phyloP scores from a whole-genome alignment of 1,140 invertebrate species.

The Formica exsecta region DNA sequence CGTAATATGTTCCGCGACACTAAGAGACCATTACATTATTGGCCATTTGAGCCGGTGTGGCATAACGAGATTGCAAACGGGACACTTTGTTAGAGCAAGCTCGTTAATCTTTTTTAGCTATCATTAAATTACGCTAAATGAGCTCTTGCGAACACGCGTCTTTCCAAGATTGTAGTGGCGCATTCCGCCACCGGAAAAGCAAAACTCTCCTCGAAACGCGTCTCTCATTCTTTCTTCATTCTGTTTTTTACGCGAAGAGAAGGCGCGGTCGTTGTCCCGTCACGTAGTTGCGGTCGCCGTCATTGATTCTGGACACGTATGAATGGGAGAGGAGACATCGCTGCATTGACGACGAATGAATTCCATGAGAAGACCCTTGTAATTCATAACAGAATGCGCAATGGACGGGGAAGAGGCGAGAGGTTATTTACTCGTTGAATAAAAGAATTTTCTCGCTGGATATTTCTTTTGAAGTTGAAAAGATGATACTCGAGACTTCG shows the following conservation, averaged over 20 bases:
- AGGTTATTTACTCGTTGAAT: constrained; percentile 35
- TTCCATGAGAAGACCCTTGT: constrained; percentile 35
- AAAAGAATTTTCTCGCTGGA: constrained; percentile 24
- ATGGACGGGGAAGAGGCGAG: not conserved
- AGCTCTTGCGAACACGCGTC: not conserved
- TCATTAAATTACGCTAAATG: constrained; percentile 47
- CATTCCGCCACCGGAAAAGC: constrained; percentile 21
- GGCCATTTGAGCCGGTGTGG: not conserved
- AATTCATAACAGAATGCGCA: constrained; percentile 41
- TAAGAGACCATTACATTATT: constrained; percentile 27
- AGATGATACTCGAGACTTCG: not conserved
- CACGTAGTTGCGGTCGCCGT: constrained; percentile 34
- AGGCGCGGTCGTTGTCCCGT: constrained; percentile 37
- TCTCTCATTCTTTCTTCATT: not conserved
- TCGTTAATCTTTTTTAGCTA: not conserved
- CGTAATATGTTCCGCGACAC: constrained; percentile 15
- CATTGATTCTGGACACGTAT: constrained; percentile 61
- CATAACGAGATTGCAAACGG: constrained; percentile 8
- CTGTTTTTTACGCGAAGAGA: not conserved
- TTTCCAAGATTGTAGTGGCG: not conserved
- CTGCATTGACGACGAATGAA: constrained; percentile 51
- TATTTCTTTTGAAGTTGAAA: not conserved
- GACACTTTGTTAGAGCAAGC: constrained; percentile 3
- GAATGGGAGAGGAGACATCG: constrained; percentile 46
- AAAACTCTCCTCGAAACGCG: not conserved